Percentiles rank a stretch among this genome's conserved stretches.
Conservation (phyloP, 2,113 vertebrate species). For the Boulengerochromis microlepis region DNA sequence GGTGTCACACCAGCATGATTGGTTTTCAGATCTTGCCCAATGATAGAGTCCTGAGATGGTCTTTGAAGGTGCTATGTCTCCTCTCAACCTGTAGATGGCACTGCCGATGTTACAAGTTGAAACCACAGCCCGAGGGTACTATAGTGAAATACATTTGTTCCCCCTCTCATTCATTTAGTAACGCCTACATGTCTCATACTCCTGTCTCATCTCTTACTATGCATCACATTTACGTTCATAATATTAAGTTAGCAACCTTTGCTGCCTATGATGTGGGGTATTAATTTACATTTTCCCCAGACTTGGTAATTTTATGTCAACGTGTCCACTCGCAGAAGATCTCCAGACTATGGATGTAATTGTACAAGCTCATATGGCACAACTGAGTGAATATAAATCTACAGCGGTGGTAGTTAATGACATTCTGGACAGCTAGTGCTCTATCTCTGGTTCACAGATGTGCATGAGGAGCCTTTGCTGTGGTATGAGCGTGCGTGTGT, state of each 20-base stretch:
- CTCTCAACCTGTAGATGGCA: conserved; percentile 44
- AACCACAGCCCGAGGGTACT: not conserved
- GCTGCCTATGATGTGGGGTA: not conserved
- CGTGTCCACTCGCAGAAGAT: not conserved
- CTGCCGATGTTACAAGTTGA: not conserved
- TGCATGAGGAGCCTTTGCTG: not conserved
- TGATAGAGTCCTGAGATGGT: not conserved
- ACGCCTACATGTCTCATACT: not conserved
- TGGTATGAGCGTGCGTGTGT: not conserved
- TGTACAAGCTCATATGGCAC: conserved; percentile 1
- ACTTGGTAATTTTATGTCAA: not conserved
- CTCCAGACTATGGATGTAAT: conserved; percentile 14
- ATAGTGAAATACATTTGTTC: not conserved
- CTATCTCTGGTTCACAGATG: conserved; percentile 54
- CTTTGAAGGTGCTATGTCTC: not conserved
- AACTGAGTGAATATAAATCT: conserved; percentile 30
- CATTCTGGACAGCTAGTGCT: conserved; percentile 41
- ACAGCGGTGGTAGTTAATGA: conserved; percentile 34
- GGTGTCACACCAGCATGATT: not conserved
- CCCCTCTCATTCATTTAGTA: not conserved
- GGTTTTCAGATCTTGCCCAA: not conserved
- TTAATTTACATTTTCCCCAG: not conserved
- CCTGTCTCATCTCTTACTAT: not conserved
- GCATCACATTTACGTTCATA: not conserved
- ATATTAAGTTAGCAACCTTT: conserved; percentile 1